Evolutionary conservation across 2,888 invertebrate species (phyloP), one percentile per base, ranked within the genome.

Genomic region (Drosophila stalkeri): DNA sequence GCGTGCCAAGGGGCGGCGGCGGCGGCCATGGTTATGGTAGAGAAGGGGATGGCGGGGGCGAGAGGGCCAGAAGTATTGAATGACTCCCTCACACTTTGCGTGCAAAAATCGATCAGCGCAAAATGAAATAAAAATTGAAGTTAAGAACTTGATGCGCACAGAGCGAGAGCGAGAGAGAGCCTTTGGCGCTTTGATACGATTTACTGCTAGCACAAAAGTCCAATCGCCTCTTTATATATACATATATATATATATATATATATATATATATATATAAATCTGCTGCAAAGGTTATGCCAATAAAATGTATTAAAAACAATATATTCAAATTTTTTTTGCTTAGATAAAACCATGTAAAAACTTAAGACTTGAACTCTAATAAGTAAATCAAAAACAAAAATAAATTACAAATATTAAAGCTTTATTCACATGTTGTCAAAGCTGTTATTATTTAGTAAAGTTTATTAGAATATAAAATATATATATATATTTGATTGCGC

Each of bases 21-120:
- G 27, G 37, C 35, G 14, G 37, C 37, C 27, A 1, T 27, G 14
- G 35, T 4, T 9, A 35, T 35, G 12, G 35, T 11, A 14, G 18
- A 14, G 44, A 6, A 5, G 27, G 1, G 46, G 18, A 11, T 23
- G 43, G 2, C 2, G 14, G 5, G 14, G 27, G 44, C 43, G 9
- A 16, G n/a, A 16, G 16, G 46, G 46, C n/a, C 27, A 46, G 8
- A 3, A 23, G 51, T 33, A 51, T 51, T 51, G 33, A 49, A 66
- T 64, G 74, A 76, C 78, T 79, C 83, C 81, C 82, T 83, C 90
- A 89, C 89, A 83, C 79, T 85, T 90, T 89, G 90, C 91, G 86
- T 90, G 91, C 87, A 85, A 86, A 90, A 90, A 90, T 89, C 91
- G 91, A 90, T 90, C 90, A 90, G 87, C 70, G 72, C 80, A 67